Evolutionary conservation across 2,888 invertebrate species (phyloP), one percentile per base, ranked within the genome.

Genomic region (Smittia aterrima): DNA sequence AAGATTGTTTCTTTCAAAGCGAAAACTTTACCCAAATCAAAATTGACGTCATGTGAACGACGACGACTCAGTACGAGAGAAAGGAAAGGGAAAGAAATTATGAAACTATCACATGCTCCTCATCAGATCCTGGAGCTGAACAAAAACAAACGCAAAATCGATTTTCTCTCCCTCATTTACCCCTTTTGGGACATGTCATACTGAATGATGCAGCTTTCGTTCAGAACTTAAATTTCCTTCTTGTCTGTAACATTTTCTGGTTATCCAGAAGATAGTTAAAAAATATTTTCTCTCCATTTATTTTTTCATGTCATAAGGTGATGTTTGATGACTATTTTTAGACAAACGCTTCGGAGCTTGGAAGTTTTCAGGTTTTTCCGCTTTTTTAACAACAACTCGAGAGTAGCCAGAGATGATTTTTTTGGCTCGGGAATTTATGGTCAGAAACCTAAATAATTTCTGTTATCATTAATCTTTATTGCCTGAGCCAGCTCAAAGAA

Each of bases 1-100:
- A 22, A 40, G 20, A 70, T 53, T 32, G 16, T 32, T 70, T 13
- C 70, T 70, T 53, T 32, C 32, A 9, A 32, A 32, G n/a, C 32
- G 32, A 32, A 32, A 32, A 32, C 32, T 32, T 22, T 64, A 27
- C 64, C 64, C 54, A 70, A 70, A 70, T 70, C 70, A 70, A 70
- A 54, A 41, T 70, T 70, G 70, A 70, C 70, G 54, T 70, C 70
- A 70, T 32, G 25, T 47, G 25, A 16, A 47, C 6, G 41, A n/a
- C 16, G 9, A 20, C 22, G 38, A 20, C 3, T 47, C 1, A 58
- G 16, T 1, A 58, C 2, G 4, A 20, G 40, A 20, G 13, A 22
- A 18, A 7, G 40, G 53, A 53, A 18, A 32, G 4, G 3, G 25
- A 54, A 70, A 70, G 13, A 54, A 54, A 24, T 70, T 27, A 53